Conservation (phyloP, 1,140 invertebrate species). For the Formica selysi region DNA sequence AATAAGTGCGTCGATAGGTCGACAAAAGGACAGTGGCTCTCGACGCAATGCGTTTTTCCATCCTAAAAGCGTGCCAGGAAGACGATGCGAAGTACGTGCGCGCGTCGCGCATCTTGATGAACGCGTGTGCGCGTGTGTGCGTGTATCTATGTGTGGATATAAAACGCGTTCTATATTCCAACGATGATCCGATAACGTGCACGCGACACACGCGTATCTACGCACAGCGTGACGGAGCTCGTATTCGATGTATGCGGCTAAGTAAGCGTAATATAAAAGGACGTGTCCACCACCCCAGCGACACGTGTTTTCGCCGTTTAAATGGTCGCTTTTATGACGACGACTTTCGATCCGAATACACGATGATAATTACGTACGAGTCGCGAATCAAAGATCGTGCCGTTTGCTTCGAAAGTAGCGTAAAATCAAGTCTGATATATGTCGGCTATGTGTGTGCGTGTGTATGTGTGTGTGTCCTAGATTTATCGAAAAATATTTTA, state of each 20-base stretch:
- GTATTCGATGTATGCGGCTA: conserved; percentile 20
- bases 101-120: not conserved
- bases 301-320: conserved; percentile 58
- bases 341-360: conserved; percentile 14
- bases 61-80: conserved; percentile 33
- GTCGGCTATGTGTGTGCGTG: not conserved
- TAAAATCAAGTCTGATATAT: conserved; percentile 15
- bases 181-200: conserved; percentile 33
- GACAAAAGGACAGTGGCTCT: not conserved
- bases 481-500: not conserved
- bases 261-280: conserved; percentile 39
- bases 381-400: not conserved
- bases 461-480: not conserved
- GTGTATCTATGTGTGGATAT: not conserved
- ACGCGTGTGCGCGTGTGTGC: too few species aligned
- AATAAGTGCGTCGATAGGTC: not conserved
- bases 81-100: conserved; percentile 3
- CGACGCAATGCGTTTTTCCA: not conserved
- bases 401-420: conserved; percentile 10
- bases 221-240: conserved; percentile 26
- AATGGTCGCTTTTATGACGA: conserved; percentile 33
- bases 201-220: conserved; percentile 5
- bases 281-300: conserved; percentile 27
- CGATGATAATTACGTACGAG: too few species aligned
- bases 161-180: conserved; percentile 34